Conservation (phyloP, 35 echinoderm and acorn worm species). For the Lytechinus variegatus region DNA sequence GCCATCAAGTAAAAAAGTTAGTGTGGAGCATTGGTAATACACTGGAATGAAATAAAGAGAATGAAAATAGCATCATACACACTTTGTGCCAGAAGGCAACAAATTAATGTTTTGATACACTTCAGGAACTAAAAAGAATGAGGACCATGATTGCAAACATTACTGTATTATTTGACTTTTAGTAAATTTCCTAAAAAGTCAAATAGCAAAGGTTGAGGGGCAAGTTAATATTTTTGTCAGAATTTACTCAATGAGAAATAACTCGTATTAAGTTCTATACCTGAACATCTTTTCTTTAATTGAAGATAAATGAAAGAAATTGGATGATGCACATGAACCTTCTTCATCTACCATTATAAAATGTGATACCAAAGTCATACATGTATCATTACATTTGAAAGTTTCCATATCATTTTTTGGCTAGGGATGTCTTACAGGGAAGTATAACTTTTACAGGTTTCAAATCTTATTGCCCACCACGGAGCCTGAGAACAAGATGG, state of each 20-base stretch:
- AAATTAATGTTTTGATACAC: too few species aligned
- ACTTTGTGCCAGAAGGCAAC: background rate
- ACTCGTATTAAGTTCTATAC: background rate
- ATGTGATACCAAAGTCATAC: background rate
- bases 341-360: background rate
- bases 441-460: background rate
- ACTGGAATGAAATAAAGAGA: background rate
- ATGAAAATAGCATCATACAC: background rate
- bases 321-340: background rate
- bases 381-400: background rate
- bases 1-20: too few species aligned
- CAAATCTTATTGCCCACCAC: slow-evolving; percentile 18
- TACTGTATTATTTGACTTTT: too few species aligned
- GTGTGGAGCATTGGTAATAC: background rate
- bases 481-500: slow-evolving; percentile 64
- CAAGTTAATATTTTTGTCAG: background rate
- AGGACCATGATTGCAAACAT: too few species aligned
- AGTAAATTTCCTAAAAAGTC: too few species aligned
- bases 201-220: too few species aligned
- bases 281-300: background rate
- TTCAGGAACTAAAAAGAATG: too few species aligned
- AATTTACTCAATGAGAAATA: background rate
- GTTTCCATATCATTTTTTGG: background rate
- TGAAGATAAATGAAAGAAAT: background rate
- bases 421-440: background rate